These are phyloP conservation scores for Tetragonisca angustula DNA, from an alignment of 2,888 invertebrate genomes.

Conservation along the genomic window DNA sequence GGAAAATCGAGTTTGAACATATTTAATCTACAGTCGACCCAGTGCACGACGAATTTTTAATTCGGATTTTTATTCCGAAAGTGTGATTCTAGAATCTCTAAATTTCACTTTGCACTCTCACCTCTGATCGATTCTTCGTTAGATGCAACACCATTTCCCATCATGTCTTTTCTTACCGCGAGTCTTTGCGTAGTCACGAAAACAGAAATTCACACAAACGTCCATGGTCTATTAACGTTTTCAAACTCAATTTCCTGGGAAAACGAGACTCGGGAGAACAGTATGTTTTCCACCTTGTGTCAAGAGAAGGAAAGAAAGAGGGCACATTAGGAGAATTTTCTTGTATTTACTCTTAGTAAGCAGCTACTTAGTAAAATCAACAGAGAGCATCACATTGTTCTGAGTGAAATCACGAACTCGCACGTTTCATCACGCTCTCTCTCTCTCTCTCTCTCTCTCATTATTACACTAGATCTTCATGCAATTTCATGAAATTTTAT, in stretches of 20 bases:
- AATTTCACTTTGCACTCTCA: too few species aligned
- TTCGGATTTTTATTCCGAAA: too few species aligned
- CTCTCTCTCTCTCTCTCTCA: too few species aligned
- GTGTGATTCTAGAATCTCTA: too few species aligned
- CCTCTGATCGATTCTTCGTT: too few species aligned
- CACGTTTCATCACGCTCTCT: background rate
- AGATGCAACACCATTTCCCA: too few species aligned
- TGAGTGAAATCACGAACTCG: background rate
- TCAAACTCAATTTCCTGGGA: background rate
- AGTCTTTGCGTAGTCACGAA: too few species aligned
- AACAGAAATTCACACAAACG: too few species aligned
- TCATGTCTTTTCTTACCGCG: too few species aligned
- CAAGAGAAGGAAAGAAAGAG: too few species aligned
- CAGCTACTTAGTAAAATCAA: background rate
- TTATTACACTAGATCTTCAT: too few species aligned
- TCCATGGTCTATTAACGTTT: background rate
- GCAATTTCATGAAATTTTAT: too few species aligned
- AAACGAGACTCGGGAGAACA: background rate
- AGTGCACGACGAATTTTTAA: background rate
- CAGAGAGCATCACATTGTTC: background rate
- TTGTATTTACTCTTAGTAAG: constrained; percentile 1
- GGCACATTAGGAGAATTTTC: background rate
- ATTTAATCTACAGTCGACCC: background rate
- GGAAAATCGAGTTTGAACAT: background rate
- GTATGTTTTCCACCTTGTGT: background rate